Conservation (phyloP, 1,140 invertebrate species). For the Drosophila seguyi region DNA sequence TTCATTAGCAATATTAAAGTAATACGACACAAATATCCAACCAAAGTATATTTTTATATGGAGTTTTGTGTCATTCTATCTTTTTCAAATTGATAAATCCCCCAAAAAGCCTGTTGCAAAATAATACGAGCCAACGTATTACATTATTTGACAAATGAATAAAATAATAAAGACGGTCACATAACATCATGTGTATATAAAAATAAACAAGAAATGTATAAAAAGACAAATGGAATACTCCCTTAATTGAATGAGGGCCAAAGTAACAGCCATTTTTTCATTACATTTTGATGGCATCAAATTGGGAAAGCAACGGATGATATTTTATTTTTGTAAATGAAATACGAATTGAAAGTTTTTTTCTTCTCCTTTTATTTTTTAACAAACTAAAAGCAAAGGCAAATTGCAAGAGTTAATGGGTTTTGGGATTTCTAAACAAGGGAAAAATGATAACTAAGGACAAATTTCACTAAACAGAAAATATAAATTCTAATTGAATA, state of each 20-base stretch:
- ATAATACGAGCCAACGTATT: not conserved
- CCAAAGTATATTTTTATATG: no score
- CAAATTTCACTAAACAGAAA: not conserved
- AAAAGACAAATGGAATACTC: not conserved
- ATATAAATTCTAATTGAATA: not conserved
- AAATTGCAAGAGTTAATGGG: conserved; percentile 5
- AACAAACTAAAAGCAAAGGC: not conserved
- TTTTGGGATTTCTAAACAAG: conserved; percentile 10
- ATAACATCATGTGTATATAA: conserved; percentile 4
- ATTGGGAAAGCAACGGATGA: not conserved
- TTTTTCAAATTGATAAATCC: not conserved
- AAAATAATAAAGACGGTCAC: conserved; percentile 5
- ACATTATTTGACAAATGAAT: conserved; percentile 5
- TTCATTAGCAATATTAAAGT: not conserved
- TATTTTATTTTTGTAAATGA: conserved; percentile 22
- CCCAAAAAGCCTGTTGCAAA: not conserved
- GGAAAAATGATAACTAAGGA: not conserved
- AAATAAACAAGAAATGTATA: not conserved
- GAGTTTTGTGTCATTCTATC: no score
- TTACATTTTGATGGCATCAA: conserved; percentile 9
- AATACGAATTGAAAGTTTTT: not conserved
- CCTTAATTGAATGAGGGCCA: conserved; percentile 11
- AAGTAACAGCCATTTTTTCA: conserved; percentile 4
- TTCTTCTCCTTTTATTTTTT: not conserved
- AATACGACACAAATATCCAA: not conserved